These are phyloP conservation scores for Scolopax rusticola DNA, from an alignment of 2,797 vertebrate genomes.

Conservation along the genomic window DNA sequence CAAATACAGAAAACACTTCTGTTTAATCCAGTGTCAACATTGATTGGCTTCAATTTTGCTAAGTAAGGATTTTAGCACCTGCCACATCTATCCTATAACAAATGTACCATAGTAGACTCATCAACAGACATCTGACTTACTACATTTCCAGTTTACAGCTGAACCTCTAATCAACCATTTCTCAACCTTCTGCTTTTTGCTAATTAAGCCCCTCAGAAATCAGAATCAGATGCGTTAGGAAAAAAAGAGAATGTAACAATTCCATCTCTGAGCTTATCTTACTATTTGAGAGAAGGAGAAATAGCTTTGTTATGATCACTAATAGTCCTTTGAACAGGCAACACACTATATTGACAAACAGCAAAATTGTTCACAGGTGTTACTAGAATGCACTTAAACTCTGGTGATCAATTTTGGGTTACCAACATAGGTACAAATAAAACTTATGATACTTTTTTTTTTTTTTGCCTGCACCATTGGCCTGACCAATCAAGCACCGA, in stretches of 20 bases:
- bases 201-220: not conserved
- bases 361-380: not conserved
- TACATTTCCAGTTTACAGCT: not conserved
- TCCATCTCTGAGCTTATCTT: not conserved
- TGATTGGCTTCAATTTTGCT: slow-evolving; percentile 1
- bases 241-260: not conserved
- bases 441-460: not conserved
- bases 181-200: not conserved
- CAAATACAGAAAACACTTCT: slow-evolving; percentile 2
- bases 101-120: not conserved
- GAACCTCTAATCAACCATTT: not conserved
- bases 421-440: not conserved
- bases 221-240: not conserved
- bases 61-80: slow-evolving; percentile 32
- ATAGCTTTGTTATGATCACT: not conserved
- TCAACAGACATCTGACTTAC: not conserved
- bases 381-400: not conserved
- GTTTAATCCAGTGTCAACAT: slow-evolving; percentile 4
- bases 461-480: not conserved
- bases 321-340: not conserved
- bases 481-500: not conserved
- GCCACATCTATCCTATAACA: not conserved
- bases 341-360: not conserved
- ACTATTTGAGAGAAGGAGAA: not conserved
- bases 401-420: not conserved